These are phyloP conservation scores for Rhea pennata DNA, from an alignment of 2,113 vertebrate species.

Conservation along the genomic window DNA sequence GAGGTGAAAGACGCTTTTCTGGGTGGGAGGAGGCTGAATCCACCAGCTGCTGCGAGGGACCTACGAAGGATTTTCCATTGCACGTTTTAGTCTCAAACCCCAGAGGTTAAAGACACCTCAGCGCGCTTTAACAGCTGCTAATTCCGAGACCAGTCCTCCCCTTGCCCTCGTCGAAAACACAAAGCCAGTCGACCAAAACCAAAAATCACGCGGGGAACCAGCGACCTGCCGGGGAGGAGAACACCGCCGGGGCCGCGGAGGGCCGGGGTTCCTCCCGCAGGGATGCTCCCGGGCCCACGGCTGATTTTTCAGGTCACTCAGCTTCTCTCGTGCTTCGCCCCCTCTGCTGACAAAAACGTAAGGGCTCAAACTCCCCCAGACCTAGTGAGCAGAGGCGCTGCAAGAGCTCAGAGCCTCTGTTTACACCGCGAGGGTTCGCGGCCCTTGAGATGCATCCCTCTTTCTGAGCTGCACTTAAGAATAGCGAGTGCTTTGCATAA, in stretches of 20 bases:
- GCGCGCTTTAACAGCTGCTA: neutral
- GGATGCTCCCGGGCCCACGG: fast-evolving
- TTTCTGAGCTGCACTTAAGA: fast-evolving
- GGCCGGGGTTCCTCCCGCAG: neutral
- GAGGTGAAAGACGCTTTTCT: fast-evolving
- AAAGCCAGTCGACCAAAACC: neutral
- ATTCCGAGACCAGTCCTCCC: neutral
- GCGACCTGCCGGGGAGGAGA: neutral
- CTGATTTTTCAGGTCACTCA: neutral
- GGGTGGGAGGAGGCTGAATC: neutral
- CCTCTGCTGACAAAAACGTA: fast-evolving
- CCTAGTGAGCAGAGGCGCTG: fast-evolving
- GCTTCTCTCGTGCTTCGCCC: fast-evolving
- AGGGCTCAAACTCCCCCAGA: neutral
- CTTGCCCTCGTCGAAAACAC: fast-evolving
- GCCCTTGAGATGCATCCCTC: neutral
- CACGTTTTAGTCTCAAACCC: neutral
- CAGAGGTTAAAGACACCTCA: neutral
- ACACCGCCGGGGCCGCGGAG: fast-evolving
- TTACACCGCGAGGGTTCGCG: no score
- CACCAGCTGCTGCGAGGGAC: neutral
- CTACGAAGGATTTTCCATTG: fast-evolving
- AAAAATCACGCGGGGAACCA: neutral
- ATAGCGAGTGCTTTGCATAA: neutral
- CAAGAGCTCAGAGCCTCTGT: neutral